phyloP scores from a whole-genome alignment of 1,140 invertebrate genomes.

The Ceratosolen solmsi region DNA sequence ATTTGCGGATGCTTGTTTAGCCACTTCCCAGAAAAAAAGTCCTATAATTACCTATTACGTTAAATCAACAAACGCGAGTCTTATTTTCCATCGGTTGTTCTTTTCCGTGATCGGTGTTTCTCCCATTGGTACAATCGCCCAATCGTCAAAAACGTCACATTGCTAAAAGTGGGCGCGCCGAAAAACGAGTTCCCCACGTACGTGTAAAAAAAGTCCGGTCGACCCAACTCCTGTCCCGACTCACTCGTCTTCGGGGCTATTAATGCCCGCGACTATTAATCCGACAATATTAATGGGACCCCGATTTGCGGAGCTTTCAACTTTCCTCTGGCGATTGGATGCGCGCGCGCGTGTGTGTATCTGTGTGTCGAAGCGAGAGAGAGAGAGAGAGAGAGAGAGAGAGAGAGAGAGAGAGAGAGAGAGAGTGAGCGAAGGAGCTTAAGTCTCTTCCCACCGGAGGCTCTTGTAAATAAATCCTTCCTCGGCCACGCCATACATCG shows the following conservation, averaged over 20 bases:
- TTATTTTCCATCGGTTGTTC: background rate
- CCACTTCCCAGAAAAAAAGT: background rate
- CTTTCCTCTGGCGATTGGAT: background rate
- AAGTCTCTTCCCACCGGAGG: constrained; percentile 64
- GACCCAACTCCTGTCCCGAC: constrained; percentile 50
- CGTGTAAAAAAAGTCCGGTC: background rate
- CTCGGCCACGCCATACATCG: constrained; percentile 45
- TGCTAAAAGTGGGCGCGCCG: background rate
- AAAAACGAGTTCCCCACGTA: background rate
- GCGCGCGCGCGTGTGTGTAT: background rate
- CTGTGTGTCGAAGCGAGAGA: background rate
- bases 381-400: background rate
- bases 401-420: background rate
- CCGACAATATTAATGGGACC: constrained; percentile 71
- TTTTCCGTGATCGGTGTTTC: background rate
- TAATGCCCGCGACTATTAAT: constrained; percentile 67
- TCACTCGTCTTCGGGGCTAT: constrained; percentile 65
- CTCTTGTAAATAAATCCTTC: constrained; percentile 62
- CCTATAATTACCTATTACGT: constrained; percentile 2
- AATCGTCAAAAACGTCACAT: background rate
- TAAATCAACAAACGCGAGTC: background rate
- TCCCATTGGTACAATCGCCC: background rate
- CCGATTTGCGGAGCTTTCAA: constrained; percentile 56
- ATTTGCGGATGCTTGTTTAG: background rate
- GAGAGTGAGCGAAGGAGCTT: constrained; percentile 27